Conservation (phyloP, 2,797 vertebrate genomes). For the Malurus leucopterus region DNA sequence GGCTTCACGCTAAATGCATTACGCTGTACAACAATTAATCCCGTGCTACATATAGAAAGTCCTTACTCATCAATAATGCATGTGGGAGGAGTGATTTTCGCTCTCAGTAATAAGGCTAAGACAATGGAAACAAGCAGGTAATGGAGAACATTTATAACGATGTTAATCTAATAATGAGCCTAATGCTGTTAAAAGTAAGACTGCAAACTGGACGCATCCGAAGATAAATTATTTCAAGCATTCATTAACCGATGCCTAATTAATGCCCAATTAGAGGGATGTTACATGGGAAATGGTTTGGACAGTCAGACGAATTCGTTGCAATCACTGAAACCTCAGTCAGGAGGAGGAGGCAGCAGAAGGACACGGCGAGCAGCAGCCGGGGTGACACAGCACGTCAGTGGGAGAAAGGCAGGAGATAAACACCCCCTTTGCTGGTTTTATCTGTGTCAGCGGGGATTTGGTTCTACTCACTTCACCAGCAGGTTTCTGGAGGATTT, state of each 20-base stretch:
- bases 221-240: slow-evolving; percentile 79
- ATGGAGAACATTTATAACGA: slow-evolving; percentile 71
- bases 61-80: slow-evolving; percentile 72
- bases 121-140: slow-evolving; percentile 73
- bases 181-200: slow-evolving; percentile 64
- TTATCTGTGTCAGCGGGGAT: neutral
- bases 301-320: slow-evolving; percentile 59
- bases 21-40: slow-evolving; percentile 56
- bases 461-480: neutral
- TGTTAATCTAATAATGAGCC: slow-evolving; percentile 70
- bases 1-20: slow-evolving; percentile 56
- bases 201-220: slow-evolving; percentile 73
- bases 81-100: slow-evolving; percentile 59
- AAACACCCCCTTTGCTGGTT: neutral
- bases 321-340: slow-evolving; percentile 33
- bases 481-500: slow-evolving; percentile 12
- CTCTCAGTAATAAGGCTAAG: slow-evolving; percentile 60
- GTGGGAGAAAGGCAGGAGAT: neutral
- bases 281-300: slow-evolving; percentile 69
- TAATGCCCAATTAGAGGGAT: slow-evolving; percentile 79
- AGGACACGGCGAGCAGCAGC: neutral
- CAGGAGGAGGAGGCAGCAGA: neutral
- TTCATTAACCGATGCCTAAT: slow-evolving; percentile 82
- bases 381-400: neutral
- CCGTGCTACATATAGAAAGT: slow-evolving; percentile 60